phyloP scores from a whole-genome alignment of 2,797 vertebrate genomes.

The Anolis apletophallus region DNA sequence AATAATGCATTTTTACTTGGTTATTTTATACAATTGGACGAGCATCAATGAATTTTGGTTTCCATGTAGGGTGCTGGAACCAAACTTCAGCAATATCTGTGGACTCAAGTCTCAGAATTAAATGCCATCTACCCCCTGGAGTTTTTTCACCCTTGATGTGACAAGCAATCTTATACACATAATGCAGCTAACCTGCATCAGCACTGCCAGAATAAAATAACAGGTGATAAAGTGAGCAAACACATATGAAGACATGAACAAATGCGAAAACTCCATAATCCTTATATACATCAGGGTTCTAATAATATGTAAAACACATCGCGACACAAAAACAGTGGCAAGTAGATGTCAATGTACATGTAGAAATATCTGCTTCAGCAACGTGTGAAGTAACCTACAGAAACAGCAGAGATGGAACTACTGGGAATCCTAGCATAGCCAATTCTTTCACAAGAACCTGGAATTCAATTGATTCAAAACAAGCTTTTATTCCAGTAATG shows the following conservation, averaged over 20 bases:
- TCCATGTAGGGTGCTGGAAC: no score
- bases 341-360: not conserved
- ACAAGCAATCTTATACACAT: not conserved
- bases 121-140: not conserved
- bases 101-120: not conserved
- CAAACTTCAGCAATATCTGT: not conserved
- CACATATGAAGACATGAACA: not conserved
- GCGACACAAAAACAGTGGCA: no score
- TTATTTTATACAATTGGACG: no score
- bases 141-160: not conserved
- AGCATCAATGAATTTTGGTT: no score
- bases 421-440: not conserved
- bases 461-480: slow-evolving; percentile 49
- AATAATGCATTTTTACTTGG: no score
- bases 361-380: not conserved
- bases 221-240: not conserved
- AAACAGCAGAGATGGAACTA: not conserved
- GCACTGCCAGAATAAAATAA: not conserved
- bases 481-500: slow-evolving; percentile 62
- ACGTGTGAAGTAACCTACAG: not conserved
- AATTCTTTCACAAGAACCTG: slow-evolving; percentile 1
- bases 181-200: not conserved
- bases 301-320: not conserved
- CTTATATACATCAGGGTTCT: not conserved
- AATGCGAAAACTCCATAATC: not conserved